Percentiles rank a stretch among this genome's conserved stretches.
phyloP scores from a whole-genome alignment of 2,888 invertebrate species.

The Oligia latruncula region DNA sequence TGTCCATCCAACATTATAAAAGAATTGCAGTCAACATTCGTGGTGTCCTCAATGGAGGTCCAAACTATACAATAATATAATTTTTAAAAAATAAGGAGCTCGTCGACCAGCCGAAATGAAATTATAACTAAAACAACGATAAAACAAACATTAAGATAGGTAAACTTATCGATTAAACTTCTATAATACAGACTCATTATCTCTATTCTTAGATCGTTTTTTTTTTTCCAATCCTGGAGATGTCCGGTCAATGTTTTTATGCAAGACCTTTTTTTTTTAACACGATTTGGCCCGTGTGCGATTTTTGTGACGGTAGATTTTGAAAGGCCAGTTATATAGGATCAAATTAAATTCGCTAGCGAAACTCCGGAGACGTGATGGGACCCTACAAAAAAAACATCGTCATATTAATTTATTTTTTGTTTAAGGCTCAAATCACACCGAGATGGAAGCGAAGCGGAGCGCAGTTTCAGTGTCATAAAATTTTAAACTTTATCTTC shows the following conservation, averaged over 20 bases:
- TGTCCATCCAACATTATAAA: conserved; percentile 56
- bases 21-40: conserved; percentile 60
- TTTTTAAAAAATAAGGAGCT: conserved; percentile 59
- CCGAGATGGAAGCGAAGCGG: too few species aligned
- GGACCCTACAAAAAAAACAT: too few species aligned
- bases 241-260: conserved; percentile 17
- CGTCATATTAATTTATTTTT: background rate
- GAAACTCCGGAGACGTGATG: background rate
- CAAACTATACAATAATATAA: conserved; percentile 63
- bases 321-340: conserved; percentile 3
- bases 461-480: too few species aligned
- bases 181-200: conserved; percentile 84
- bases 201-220: conserved; percentile 67
- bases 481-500: too few species aligned
- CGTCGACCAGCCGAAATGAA: conserved; percentile 73
- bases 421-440: background rate
- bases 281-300: background rate
- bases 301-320: conserved; percentile 3
- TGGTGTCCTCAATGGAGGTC: conserved; percentile 49
- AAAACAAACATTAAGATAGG: conserved; percentile 77
- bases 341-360: background rate
- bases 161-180: conserved; percentile 77
- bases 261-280: background rate
- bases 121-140: conserved; percentile 83
- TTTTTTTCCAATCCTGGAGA: conserved; percentile 57